Evolutionary conservation across 2,797 vertebrate species (phyloP), one percentile per base, ranked within the genome.

Genomic region (Stomatorhinus walkeri): DNA sequence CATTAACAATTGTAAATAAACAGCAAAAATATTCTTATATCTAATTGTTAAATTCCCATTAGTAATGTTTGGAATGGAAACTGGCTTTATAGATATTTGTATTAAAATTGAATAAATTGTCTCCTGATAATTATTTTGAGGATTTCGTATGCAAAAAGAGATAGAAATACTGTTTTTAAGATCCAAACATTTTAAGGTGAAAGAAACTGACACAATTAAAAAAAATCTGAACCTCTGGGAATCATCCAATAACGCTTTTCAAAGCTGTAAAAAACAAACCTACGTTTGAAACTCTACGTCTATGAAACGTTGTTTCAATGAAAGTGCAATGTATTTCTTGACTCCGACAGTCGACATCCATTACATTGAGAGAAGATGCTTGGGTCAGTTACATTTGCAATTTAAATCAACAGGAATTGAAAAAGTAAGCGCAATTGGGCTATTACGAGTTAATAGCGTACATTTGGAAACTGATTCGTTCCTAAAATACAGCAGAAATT

Each of bases 61-160:
- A 48, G 16, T 48, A 48, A 84, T 81, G 76, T 81, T 81, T 81
- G 76, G 76, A 81, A 81, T 81, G 48, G n/a, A 84, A 46, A 48
- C 46, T 24, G 46, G n/a, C 43, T 84, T 84, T 84, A 48, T 22
- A 51, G 2, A 49, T 14, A 22, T 84, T 51, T 49, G 46, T 84
- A 16, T 14, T 84, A 14, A 51, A 84, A 48, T 2, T 28, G 22
- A n/a, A 19, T 43, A 43, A 81, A 19, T 46, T 40, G 76, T 46
- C 40, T 81, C 16, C 76, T 43, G 36, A 43, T 43, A 43, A 43
- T 81, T 81, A 43, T 81, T 81, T 19, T 1, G 36, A 79, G 32
- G 40, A 79, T 46, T 79, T 43, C 7, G 8, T 43, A n/a, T 81
- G 40, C 46, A 81, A 43, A 79, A 76, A 3, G 16, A 16, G 5